These are phyloP conservation scores for Alsophila aescularia DNA, from an alignment of 2,888 invertebrate genomes.

Conservation along the genomic window DNA sequence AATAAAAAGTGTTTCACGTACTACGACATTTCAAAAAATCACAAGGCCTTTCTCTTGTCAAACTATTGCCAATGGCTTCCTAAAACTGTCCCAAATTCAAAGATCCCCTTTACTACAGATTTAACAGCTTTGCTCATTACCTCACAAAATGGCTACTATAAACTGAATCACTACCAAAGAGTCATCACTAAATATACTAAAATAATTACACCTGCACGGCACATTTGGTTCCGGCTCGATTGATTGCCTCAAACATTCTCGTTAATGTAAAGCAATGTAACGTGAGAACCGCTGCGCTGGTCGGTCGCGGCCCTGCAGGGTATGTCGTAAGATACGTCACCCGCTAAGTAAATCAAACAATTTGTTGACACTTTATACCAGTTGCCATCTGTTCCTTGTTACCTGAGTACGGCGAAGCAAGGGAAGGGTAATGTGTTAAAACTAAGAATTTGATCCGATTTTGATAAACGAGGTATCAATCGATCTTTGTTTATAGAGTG, in stretches of 20 bases:
- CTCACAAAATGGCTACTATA: not conserved
- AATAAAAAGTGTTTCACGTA: no score
- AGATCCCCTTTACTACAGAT: not conserved
- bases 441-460: no score
- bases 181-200: no score
- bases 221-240: constrained; percentile 13
- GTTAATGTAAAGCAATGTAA: constrained; percentile 33
- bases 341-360: constrained; percentile 26
- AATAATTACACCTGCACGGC: constrained; percentile 8
- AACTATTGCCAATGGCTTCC: not conserved
- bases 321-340: constrained; percentile 33
- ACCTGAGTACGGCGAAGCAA: no score
- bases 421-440: no score
- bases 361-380: constrained; percentile 21
- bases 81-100: not conserved
- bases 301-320: constrained; percentile 6
- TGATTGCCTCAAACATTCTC: constrained; percentile 23
- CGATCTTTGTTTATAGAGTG: no score
- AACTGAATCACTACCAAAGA: constrained; percentile 1
- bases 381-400: constrained; percentile 7
- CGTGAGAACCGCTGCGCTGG: constrained; percentile 37
- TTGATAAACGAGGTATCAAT: no score
- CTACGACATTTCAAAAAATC: not conserved
- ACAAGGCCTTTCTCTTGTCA: not conserved
- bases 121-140: not conserved